A percentile compares a stretch with the other conserved stretches of the same genome.
phyloP scores from a whole-genome alignment of 2,797 vertebrate genomes.

The Columba guinea region DNA sequence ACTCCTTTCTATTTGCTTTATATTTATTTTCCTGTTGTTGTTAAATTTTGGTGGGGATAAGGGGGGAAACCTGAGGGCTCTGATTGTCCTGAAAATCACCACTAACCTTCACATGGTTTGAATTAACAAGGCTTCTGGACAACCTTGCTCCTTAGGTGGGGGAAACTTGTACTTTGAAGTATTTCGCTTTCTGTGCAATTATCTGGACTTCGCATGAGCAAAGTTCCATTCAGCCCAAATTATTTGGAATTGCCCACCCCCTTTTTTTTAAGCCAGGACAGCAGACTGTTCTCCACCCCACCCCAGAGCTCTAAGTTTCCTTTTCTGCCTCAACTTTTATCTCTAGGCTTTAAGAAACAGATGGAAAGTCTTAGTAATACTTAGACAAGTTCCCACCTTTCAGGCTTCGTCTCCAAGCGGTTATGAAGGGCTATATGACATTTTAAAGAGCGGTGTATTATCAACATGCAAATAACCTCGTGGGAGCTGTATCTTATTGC shows the following conservation, averaged over 20 bases:
- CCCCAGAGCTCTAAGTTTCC: constrained; percentile 39
- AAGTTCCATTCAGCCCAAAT: constrained; percentile 5
- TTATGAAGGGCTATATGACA: constrained; percentile 68
- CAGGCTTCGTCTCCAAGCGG: constrained; percentile 43
- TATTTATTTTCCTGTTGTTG: too few relatives aligned
- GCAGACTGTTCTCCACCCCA: background rate
- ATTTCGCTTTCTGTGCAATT: background rate
- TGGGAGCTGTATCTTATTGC: constrained; percentile 68
- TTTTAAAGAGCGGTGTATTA: constrained; percentile 65
- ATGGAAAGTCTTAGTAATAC: constrained; percentile 32
- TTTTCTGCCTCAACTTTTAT: constrained; percentile 15
- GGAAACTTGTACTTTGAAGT: constrained; percentile 38
- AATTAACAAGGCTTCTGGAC: constrained; percentile 27
- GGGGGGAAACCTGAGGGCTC: background rate
- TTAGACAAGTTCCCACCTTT: constrained; percentile 26
- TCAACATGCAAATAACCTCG: constrained; percentile 73
- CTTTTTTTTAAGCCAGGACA: background rate
- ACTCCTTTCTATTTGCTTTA: background rate
- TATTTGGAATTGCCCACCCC: constrained; percentile 16
- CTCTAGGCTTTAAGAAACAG: background rate
- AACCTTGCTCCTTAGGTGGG: background rate
- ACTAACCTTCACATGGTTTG: constrained; percentile 35
- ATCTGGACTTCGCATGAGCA: constrained; percentile 1
- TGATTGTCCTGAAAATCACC: background rate
- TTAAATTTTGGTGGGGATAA: background rate